Conservation (phyloP, 2,888 invertebrate species). For the Xylophagus ater region DNA sequence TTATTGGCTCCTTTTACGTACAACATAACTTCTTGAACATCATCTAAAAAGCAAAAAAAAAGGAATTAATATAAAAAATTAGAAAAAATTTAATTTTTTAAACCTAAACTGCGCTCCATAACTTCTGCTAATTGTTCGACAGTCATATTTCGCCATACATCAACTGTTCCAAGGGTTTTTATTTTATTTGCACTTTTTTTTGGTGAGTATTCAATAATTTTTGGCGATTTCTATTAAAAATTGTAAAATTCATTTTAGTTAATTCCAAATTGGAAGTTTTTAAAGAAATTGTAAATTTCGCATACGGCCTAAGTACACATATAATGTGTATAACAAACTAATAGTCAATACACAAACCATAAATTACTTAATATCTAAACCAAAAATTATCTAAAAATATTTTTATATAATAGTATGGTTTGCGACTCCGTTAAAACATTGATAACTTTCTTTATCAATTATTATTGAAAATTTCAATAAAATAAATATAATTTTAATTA, state of each 20-base stretch:
- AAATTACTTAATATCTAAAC: too few species aligned
- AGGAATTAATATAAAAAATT: neutral
- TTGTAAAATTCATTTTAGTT: slow-evolving; percentile 3
- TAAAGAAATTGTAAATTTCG: too few species aligned
- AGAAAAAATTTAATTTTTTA: neutral
- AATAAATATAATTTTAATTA: too few species aligned
- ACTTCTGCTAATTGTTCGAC: slow-evolving; percentile 59
- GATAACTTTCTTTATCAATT: too few species aligned
- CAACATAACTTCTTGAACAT: slow-evolving; percentile 56
- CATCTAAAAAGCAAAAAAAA: slow-evolving; percentile 42
- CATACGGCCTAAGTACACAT: too few species aligned
- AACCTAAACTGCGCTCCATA: slow-evolving; percentile 51
- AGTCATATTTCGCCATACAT: slow-evolving; percentile 74
- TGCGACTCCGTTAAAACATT: too few species aligned
- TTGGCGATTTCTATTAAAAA: slow-evolving; percentile 40
- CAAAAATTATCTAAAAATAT: too few species aligned
- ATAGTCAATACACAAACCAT: too few species aligned
- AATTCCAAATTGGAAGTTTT: too few species aligned
- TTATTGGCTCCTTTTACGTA: slow-evolving; percentile 49
- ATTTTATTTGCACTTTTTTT: slow-evolving; percentile 28
- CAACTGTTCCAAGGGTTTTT: slow-evolving; percentile 39
- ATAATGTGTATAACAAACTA: too few species aligned
- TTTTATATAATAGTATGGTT: too few species aligned
- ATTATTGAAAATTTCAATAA: too few species aligned
- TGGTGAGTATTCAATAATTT: slow-evolving; percentile 47